These are phyloP conservation scores for Hassar affinis DNA, from an alignment of 2,113 vertebrate species.

Conservation along the genomic window DNA sequence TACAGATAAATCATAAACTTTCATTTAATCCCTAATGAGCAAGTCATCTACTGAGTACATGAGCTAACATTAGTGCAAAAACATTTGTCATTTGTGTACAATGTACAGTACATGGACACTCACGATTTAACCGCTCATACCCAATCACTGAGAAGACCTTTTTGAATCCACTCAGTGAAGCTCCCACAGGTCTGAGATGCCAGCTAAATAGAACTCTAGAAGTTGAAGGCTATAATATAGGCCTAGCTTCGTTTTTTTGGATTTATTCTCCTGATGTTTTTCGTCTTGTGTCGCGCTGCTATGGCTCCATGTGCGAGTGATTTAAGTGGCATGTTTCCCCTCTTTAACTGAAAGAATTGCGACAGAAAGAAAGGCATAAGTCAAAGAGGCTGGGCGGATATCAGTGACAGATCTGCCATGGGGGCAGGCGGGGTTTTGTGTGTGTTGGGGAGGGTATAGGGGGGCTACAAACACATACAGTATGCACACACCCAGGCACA, in stretches of 20 bases:
- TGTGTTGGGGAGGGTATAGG: constrained; percentile 6
- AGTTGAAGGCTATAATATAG: constrained; percentile 42
- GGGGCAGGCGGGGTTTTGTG: constrained; percentile 12
- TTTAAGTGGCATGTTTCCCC: constrained; percentile 48
- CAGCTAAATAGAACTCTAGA: constrained; percentile 41
- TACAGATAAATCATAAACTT: background rate
- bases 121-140: background rate
- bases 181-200: background rate
- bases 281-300: background rate
- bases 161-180: background rate
- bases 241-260: background rate
- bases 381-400: constrained; percentile 45
- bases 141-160: background rate
- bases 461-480: constrained; percentile 34
- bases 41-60: background rate
- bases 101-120: too few species aligned
- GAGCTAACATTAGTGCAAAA: background rate
- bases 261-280: constrained; percentile 14
- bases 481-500: constrained; percentile 34
- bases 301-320: constrained; percentile 48
- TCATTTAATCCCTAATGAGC: constrained; percentile 4
- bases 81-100: background rate
- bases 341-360: constrained; percentile 35
- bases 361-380: constrained; percentile 51
- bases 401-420: constrained; percentile 51